Evolutionary conservation across 2,113 vertebrate species (phyloP).

Genomic region (Rhabdomys dilectus): DNA sequence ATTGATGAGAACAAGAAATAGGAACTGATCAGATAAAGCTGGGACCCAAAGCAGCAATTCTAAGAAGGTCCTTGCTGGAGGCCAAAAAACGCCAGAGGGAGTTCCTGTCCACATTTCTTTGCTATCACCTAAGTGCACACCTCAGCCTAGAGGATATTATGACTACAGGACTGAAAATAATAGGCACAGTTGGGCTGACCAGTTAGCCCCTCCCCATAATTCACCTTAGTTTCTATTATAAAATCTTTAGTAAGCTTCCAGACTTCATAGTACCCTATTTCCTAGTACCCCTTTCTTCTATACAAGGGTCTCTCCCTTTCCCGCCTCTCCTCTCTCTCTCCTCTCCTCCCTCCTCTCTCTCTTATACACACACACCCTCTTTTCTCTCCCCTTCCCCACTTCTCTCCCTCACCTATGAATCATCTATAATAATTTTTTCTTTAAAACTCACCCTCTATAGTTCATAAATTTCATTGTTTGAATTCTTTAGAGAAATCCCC

Average conservation of each 20-base stretch:
- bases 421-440: background rate
- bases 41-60: background rate
- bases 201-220: background rate
- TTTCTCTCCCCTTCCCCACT: background rate
- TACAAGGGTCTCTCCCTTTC: background rate
- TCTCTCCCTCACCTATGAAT: background rate
- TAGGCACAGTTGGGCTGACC: too few species aligned
- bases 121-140: background rate
- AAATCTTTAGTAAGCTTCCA: background rate
- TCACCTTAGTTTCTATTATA: background rate
- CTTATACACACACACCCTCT: background rate
- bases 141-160: background rate
- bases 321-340: rapidly evolving
- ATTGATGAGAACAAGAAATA: background rate
- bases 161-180: background rate
- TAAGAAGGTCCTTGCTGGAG: background rate
- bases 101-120: background rate
- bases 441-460: background rate
- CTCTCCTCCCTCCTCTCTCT: rapidly evolving
- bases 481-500: background rate
- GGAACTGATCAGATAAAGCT: background rate
- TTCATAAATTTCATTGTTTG: background rate
- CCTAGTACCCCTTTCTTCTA: background rate
- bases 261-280: background rate
- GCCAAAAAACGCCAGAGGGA: background rate